These are phyloP conservation scores for Sciurus vulgaris DNA, from an alignment of 2,797 vertebrate genomes.

Conservation along the genomic window DNA sequence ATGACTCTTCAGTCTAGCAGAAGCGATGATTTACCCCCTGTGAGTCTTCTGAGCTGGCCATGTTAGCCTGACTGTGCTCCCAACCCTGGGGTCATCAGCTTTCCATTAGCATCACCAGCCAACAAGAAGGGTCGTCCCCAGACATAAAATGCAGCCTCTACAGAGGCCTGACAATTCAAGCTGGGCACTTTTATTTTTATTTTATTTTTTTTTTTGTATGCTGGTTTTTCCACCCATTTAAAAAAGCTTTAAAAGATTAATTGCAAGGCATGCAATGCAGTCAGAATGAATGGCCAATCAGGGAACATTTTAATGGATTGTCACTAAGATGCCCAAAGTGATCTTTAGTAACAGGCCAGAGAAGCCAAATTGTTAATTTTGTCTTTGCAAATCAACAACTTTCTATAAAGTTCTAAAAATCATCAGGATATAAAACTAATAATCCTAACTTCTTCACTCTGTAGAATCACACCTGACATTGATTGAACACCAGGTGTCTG, in stretches of 20 bases:
- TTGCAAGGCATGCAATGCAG: background rate
- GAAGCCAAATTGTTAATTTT: slow-evolving; percentile 1
- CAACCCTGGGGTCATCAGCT: too few relatives aligned
- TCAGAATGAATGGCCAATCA: slow-evolving; percentile 17
- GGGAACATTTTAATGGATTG: slow-evolving; percentile 26
- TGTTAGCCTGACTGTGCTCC: background rate
- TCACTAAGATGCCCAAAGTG: slow-evolving; percentile 48
- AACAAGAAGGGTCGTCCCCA: background rate
- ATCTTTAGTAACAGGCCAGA: slow-evolving; percentile 4
- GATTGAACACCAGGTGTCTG: background rate
- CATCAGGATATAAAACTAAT: background rate
- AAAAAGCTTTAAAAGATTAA: slow-evolving; percentile 26
- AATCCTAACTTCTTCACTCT: background rate
- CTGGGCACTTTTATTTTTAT: background rate
- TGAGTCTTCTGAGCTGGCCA: background rate
- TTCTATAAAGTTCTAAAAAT: slow-evolving; percentile 10
- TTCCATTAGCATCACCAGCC: background rate
- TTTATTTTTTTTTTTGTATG: background rate
- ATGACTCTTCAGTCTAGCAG: background rate
- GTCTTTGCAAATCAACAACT: slow-evolving; percentile 2
- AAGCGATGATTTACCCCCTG: background rate
- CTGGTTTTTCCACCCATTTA: background rate
- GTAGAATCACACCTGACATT: background rate
- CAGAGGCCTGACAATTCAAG: background rate
- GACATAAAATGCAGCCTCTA: background rate